A percentile compares a stretch with the other conserved stretches of the same genome.
phyloP scores from a whole-genome alignment of 2,113 vertebrate genomes.

The Cardinalis cardinalis region DNA sequence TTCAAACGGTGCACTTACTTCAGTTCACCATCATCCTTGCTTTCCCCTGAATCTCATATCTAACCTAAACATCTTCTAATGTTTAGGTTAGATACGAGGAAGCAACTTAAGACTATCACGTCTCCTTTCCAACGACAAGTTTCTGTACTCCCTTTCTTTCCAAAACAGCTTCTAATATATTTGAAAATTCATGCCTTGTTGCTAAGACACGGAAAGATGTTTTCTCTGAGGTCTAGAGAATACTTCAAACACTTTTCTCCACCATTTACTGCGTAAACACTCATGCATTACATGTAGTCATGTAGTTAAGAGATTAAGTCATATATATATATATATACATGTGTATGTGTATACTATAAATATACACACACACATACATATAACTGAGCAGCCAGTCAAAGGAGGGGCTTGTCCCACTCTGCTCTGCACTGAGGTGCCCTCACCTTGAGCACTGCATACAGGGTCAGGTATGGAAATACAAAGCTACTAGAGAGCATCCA shows the following conservation, averaged over 20 bases:
- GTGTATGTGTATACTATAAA: neutral
- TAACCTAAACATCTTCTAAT: neutral
- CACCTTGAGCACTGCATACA: neutral
- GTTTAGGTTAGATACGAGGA: no score
- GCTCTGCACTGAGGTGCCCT: fast-evolving
- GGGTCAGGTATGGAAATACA: neutral
- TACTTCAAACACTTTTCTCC: neutral
- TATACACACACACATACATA: neutral
- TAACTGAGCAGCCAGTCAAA: neutral
- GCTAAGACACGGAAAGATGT: neutral
- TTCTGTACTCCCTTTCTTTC: neutral
- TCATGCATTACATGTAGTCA: neutral
- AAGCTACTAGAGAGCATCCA: neutral
- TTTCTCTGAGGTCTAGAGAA: neutral
- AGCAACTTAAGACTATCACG: neutral
- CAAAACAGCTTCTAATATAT: neutral
- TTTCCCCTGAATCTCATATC: neutral
- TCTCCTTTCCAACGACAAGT: neutral
- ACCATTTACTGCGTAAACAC: neutral
- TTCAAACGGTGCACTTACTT: neutral
- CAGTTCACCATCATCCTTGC: neutral
- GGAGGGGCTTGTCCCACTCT: fast-evolving
- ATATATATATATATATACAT: neutral
- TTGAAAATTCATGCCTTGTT: neutral
- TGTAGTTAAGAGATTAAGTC: neutral